Evolutionary conservation across 2,113 vertebrate genomes (phyloP), one percentile per base, ranked within the genome.

Genomic region (Monopterus albus): DNA sequence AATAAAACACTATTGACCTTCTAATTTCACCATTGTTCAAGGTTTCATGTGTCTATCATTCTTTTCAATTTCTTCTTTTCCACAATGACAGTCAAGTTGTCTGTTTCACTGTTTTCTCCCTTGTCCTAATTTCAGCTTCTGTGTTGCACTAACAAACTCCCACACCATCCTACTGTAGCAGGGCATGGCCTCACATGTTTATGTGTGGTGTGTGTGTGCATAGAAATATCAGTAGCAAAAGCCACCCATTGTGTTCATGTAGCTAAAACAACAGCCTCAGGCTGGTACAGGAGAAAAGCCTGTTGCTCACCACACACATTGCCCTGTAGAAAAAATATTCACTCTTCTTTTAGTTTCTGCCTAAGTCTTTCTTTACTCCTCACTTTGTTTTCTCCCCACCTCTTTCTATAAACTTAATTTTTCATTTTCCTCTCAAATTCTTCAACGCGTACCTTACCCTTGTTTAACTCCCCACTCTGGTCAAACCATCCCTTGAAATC

Each of bases 231-330:
- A 55, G 25, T 13, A 39, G 26, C 21, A 38, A 18, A 29, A 28
- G 31, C 25, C 25, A 25, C 45, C 45, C 23, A 42, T 59, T 55
- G 42, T 71, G 61, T 49, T 55, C 9, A 5, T 66, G 51, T 40
- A 13, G 47, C 20, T 63, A 31, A 72, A 77, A 65, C 51, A 77
- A 69, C 62, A 65, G 66, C 69, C 75, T 68, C 10, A 18, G 31
- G 64, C 70, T 7, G 18, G 57, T 18, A 10, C 5, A 53, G 38
- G 39, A 56, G 47, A 21, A 51, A 68, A 36, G 6, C 1, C 5
- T 6, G 4, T 6, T 52, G 33, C 31, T 52, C 43, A 8, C 38
- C 29, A 5, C 12, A 36, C 35, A 14, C 2, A 8, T 14, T 53
- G 10, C n/a, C 8, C 1, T 53, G 26, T 35, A 36, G 10, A 51